Percentiles rank a stretch among this genome's conserved stretches.
Evolutionary conservation across 1,140 invertebrate genomes (phyloP).

Genomic region (Dolichoris vasculosae): DNA sequence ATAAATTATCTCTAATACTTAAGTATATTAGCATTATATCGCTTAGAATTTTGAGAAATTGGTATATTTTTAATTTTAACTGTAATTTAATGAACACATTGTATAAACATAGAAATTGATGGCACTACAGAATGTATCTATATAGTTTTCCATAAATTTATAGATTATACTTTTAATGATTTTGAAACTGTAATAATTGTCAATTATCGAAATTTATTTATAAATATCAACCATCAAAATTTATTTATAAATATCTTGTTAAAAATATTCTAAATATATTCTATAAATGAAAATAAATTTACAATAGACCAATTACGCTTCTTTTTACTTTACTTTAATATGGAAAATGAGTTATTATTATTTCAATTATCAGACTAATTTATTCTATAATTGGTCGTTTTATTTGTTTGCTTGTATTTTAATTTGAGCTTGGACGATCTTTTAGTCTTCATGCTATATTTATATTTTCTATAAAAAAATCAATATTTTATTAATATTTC

Average conservation of each 20-base stretch:
- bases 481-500: not conserved
- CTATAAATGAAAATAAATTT: not conserved
- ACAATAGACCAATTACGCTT: not conserved
- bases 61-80: too few relatives aligned
- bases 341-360: not conserved
- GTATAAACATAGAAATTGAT: too few relatives aligned
- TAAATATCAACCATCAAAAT: not conserved
- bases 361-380: not conserved
- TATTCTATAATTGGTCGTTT: not conserved
- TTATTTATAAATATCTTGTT: not conserved
- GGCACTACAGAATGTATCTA: too few relatives aligned
- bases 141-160: not conserved
- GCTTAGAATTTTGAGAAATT: too few relatives aligned
- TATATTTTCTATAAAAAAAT: not conserved
- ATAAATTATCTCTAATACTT: too few relatives aligned
- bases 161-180: not conserved
- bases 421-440: not conserved
- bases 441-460: too few relatives aligned
- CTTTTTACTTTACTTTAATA: not conserved
- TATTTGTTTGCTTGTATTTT: not conserved
- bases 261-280: not conserved
- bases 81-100: too few relatives aligned
- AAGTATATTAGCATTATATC: too few relatives aligned
- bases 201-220: not conserved
- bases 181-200: not conserved